phyloP scores from a whole-genome alignment of 1,140 invertebrate species.

The Drosophila sturtevanti region DNA sequence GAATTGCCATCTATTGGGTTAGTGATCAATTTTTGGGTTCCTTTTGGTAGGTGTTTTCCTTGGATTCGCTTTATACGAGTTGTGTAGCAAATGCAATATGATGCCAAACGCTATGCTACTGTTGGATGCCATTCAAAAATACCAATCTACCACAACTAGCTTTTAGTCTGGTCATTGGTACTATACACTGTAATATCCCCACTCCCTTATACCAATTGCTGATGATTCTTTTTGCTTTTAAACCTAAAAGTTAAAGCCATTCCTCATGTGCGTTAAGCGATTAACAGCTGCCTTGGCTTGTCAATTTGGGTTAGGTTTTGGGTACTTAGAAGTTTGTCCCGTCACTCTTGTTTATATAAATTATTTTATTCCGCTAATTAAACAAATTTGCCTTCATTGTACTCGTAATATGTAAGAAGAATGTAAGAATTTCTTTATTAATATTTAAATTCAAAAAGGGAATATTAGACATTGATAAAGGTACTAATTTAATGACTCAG shows the following conservation, averaged over 20 bases:
- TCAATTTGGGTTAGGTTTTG: constrained; percentile 32
- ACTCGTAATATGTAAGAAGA: constrained; percentile 7
- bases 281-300: constrained; percentile 75
- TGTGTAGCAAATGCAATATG: not conserved
- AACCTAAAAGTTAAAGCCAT: not conserved
- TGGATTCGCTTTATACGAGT: not conserved
- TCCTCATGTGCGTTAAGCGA: constrained; percentile 44
- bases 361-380: constrained; percentile 66
- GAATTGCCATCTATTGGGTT: constrained; percentile 61
- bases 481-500: no score
- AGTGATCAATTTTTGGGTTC: constrained; percentile 39
- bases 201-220: no score
- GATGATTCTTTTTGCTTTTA: not conserved
- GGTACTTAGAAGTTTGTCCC: constrained; percentile 15
- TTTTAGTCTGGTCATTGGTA: no score
- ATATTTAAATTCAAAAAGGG: not conserved
- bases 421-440: not conserved
- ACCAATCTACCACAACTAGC: not conserved
- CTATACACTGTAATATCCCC: no score
- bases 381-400: constrained; percentile 70
- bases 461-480: not conserved
- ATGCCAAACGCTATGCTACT: constrained; percentile 15
- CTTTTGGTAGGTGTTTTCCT: not conserved
- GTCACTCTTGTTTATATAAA: constrained; percentile 40
- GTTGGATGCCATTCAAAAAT: constrained; percentile 64